Evolutionary conservation across 2,113 vertebrate genomes (phyloP), one percentile per base, ranked within the genome.

Genomic region (Phrynosoma blainvillii): DNA sequence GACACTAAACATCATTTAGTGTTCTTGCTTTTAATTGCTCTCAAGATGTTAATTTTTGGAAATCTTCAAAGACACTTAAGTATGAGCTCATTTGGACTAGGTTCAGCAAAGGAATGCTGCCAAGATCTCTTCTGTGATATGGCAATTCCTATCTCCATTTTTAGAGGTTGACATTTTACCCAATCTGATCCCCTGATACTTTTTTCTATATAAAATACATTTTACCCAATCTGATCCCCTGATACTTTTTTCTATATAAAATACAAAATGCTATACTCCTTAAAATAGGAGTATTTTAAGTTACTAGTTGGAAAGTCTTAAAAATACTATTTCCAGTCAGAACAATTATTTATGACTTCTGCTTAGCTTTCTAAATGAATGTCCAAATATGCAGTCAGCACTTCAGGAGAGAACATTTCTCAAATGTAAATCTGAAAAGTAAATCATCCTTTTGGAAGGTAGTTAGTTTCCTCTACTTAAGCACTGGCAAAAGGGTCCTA

Each of bases 281-380:
- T 47, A 47, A 62, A 74, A 54, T 42, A 20, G 80, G 47, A 36
- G 5, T 68, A 82, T 82, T 88, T 76, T 54, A 82, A 36, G 59
- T 66, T 30, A 40, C 40, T 52, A 32, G 56, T 30, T 87, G 32
- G 78, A 80, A 21, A 80, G 9, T 30, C 62, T 75, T 74, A 74
- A 54, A 54, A 52, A 68, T 52, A 36, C 11, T 80, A 25, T 56
- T 82, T 87, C 86, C 79, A 87, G 82, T 87, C 82, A 87, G 16
- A 82, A 56, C 70, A 82, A 87, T 87, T 87, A 87, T 87, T 82
- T 87, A 87, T 20, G 56, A 76, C 56, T 87, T 68, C 54, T 62
- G 68, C 79, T 87, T 87, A 87, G 76, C 47, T 6, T 54, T 86
- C 21, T 86, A 79, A 86, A 62, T n/a, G 66, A 70, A 68, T 79